Evolutionary conservation across 2,888 invertebrate species (phyloP), one percentile per base, ranked within the genome.

Genomic region (Amphipoea lucens): DNA sequence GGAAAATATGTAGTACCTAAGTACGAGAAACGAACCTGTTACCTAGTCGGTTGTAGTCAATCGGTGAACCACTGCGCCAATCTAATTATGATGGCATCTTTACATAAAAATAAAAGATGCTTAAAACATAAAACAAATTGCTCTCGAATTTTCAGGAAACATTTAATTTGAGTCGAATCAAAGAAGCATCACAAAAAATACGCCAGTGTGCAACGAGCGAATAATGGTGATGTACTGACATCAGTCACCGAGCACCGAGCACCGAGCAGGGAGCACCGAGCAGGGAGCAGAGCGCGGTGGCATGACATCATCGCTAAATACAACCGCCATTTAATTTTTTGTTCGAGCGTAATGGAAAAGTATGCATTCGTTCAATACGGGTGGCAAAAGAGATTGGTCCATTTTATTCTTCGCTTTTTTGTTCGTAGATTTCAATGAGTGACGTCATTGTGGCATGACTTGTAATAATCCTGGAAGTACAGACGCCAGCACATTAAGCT

Each of bases 231-330:
- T 42, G 45, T 62, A 60, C 78, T 11, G 57, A 5, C 57, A 60
- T 23, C 68, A 40, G 48, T 23, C 14, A 36, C 62, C 12, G 63
- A 69, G 51, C 68, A 6, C 12, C 36, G 29, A 9, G 4, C 23
- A 36, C 7, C 17, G 62, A n/a, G 60, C 72, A 23, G 4, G 23
- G 17, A 14, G 20, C 9, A 23, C 7, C 17, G 62, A n/a, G 60
- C 72, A 23, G 4, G 23, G 17, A 14, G 20, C 9, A 23, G 17
- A 45, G 12, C 66, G 40, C 63, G n/a, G 45, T 7, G 29, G 36
- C 57, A 20, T 77, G 74, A 77, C 67, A 54, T 84, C 84, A 84
- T n/a, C 69, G 67, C 74, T 63, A 40, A 23, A 72, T 74, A 67
- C 20, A 69, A 67, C 66, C 40, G 4, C n/a, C 40, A 42, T 75